Base-by-base conservation (phyloP, 1,140 invertebrate species). In the Solenopsis fugax region DNA sequence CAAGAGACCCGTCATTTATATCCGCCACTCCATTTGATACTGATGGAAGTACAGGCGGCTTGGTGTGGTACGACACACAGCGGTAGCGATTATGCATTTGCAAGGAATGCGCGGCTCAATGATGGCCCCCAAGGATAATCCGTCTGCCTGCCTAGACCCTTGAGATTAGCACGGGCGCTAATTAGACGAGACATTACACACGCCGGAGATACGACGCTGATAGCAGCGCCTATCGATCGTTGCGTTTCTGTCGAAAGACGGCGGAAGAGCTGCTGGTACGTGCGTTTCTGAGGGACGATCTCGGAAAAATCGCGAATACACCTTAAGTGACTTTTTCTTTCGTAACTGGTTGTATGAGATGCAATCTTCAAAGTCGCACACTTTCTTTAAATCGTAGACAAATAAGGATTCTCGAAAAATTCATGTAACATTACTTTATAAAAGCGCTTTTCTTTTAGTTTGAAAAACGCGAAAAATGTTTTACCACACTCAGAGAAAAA, bases 121-220 rank as follows among this genome's bases (percentile, higher is more conserved):
- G 80, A 84, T 60, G 80, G 80, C 54, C 80, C 21, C 80, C 73
- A 62, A 85, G 82, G 82, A 85, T 85, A 78, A 85, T 78, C 73
- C 82, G 82, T 78, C 82, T 85, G 60, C 75, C 72, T 78, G 58
- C 82, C 75, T 85, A 85, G 58, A 78, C 82, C 73, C 48, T 60
- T 78, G 71, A 85, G 82, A 90, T 90, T 89, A 90, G 62, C 85
- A 54, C 52, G 71, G 29, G 52, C 56, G 88, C 85, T 90, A 89
- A 90, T 90, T 89, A 89, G 71, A 62, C 88, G 62, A 37, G 76
- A 72, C 72, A 90, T 89, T 89, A 77, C 84, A 87, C 82, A 77
- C 84, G 71, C 76, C 21, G 50, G 64, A 85, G 82, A 85, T 85
- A 67, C 82, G 75, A 85, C 82, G 65, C 72, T 85, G 82, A 78